Base-by-base conservation (phyloP, 2,888 invertebrate genomes). In the Sinhomidia bicolor region DNA sequence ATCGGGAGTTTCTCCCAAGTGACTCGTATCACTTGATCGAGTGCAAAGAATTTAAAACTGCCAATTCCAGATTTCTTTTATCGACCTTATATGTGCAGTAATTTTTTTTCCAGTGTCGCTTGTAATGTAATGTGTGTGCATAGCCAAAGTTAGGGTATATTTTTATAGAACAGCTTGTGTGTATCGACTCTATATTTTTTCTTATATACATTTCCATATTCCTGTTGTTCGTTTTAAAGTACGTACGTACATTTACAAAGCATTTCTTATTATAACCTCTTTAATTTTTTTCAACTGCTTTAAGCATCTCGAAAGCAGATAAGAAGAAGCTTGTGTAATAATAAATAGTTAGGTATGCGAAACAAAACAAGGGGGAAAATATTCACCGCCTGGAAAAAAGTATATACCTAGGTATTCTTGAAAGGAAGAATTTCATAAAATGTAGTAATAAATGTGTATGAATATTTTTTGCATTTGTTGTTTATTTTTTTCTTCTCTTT, bases 21-120 rank as follows among this genome's bases (percentile, higher is more conserved):
- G 90, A 81, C 89, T 89, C 91, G 83, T 92, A 91, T 91, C 90
- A 87, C 85, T 91, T 92, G 92, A 92, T 92, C 92, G 92, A 91
- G 89, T 92, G 90, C 90, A 91, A 91, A 92, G 92, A 92, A 91
- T 92, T 92, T 76, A 85, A 91, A 92, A 91, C 89, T 91, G 90
- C 90, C 91, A 90, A 90, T 92, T 91, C 89, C 90, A 91, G 92
- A 91, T 91, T 92, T 91, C 89, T 90, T 91, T 89, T 90, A 90
- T 90, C 90, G 91, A 90, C 90, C 88, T 84, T 60, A 78, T 84
- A 85, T 78, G 65, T 65, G 62, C 62, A 44, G 68, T 65, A 65
- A 51, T 62, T 76, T 62, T 62, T 76, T 62, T 81, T 88, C 20
- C 23, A 74, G 51, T 74, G 47, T 29, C 29, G 36, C 74, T 71